Evolutionary conservation across 2,888 invertebrate species (phyloP), one percentile per base, ranked within the genome.

Genomic region (Odiellus spinosus): DNA sequence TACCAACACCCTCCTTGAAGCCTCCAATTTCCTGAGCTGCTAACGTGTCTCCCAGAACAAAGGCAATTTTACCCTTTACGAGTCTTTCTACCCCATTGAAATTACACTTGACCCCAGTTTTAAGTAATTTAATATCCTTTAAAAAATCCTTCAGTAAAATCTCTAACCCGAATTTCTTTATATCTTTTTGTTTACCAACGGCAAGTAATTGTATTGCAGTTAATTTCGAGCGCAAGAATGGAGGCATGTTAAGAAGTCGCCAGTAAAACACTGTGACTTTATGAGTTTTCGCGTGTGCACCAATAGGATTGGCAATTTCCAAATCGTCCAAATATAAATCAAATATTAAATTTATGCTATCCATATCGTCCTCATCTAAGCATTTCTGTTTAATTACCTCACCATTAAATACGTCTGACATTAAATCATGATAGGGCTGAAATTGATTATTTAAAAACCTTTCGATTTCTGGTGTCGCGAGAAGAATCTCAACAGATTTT

Each of bases 261-360:
- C 21, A 45, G 15, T 38, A 19, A 10, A 45, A 38, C 18, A 45
- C 17, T 38, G 45, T 40, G 20, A 45, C n/a, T 21, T 45, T 45
- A 26, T 45, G 40, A 2, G 32, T n/a, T 39, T 39, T 39, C 40
- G 38, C 40, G 4, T 15, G 15, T 39, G 40, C 40, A 10, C 45
- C 45, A 21, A 45, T 45, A 10, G 45, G 45, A 14, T 45, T 45
- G 14, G 32, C 45, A 18, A 40, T 45, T 40, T 45, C 40, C 10
- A 45, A n/a, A 15, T 39, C 39, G 26, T 40, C 45, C 21, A 45
- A 14, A 15, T 40, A n/a, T 14, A 44, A 36, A n/a, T 36, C 8
- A 17, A 44, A 32, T 14, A 21, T 14, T 17, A 45, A 21, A 26
- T 26, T 6, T 26, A 26, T n/a, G n/a, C 32, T 17, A 11, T 38